Conservation (phyloP, 1,140 invertebrate species). For the Heliothis virescens region DNA sequence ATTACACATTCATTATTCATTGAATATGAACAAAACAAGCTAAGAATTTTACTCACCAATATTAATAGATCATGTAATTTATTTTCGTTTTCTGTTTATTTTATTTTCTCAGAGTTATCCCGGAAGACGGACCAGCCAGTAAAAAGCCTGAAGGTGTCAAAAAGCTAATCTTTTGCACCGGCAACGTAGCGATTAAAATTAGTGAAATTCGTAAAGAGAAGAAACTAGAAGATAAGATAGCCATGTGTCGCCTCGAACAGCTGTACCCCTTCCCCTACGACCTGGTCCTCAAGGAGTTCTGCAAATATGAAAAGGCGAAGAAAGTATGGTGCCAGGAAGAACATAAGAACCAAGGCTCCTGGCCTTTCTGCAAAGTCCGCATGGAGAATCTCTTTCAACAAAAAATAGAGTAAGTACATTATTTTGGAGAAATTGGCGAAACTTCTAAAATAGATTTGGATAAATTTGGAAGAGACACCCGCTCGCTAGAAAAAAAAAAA, state of each 20-base stretch:
- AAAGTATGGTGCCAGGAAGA: conserved; percentile 94
- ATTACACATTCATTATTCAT: too few species aligned
- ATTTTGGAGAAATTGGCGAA: too few species aligned
- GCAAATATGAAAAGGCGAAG: conserved; percentile 13
- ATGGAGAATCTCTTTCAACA: conserved; percentile 80
- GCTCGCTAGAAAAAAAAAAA: neutral
- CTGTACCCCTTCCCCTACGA: conserved; percentile 95
- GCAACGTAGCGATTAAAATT: conserved; percentile 95
- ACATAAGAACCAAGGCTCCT: conserved; percentile 94
- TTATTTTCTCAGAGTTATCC: conserved; percentile 85
- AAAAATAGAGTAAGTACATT: conserved; percentile 77
- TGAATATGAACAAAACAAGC: neutral
- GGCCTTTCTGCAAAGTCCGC: conserved; percentile 86
- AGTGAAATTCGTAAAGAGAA: conserved; percentile 88
- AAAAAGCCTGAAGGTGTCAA: conserved; percentile 88
- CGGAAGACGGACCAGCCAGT: conserved; percentile 87
- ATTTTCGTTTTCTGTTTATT: too few species aligned
- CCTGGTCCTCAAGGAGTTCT: conserved; percentile 41
- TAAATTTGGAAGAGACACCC: neutral
- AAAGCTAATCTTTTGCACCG: conserved; percentile 92
- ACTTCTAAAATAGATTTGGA: neutral
- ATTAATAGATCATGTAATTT: neutral
- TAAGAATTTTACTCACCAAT: neutral
- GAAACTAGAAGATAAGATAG: conserved; percentile 90
- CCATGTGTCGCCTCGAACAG: conserved; percentile 94